Evolutionary conservation across 2,113 vertebrate genomes (phyloP), one percentile per base, ranked within the genome.

Genomic region (Bagarius yarrelli): DNA sequence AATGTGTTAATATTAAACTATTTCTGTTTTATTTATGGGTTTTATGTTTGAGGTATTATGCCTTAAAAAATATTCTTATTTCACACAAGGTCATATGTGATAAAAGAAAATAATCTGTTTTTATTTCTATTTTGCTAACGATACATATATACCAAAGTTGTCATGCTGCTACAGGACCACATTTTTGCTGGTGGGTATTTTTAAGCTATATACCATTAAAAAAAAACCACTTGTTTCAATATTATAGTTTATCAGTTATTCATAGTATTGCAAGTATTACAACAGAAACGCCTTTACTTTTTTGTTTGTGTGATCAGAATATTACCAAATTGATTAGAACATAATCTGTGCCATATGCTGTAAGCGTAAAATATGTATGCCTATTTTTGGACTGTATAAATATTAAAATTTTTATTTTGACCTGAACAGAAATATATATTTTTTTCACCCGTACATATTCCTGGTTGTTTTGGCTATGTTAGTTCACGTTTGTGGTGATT

Each of bases 331-430:
- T 4, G 15, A 21, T 13, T 25, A 32, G 6, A 61, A 55, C n/a
- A 36, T 80, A 18, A 53, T 84, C 47, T 78, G 70, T 83, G 53
- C 76, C 61, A 79, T 60, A 64, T 34, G 4, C 25, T 63, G 30
- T n/a, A 53, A 56, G 18, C 30, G 53, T 50, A 8, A 21, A 23
- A 69, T 57, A 9, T 57, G 4, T 76, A 19, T 67, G 6, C 59
- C 13, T n/a, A 9, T 71, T 53, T 64, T 74, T 23, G 21, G 18
- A 21, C 12, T 19, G 64, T 55, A 59, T 30, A 30, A 77, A 64
- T 25, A n/a, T 59, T 57, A 73, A 71, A 67, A 56, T 87, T 89
- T 91, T 85, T 87, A 88, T 84, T 87, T 0, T 87, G 87, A 88
- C 87, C 36, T 90, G 21, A 75, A 64, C 21, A 50, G 30, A 66